These are phyloP conservation scores for Camponotus floridanus DNA, from an alignment of 1,140 invertebrate genomes.

Conservation along the genomic window DNA sequence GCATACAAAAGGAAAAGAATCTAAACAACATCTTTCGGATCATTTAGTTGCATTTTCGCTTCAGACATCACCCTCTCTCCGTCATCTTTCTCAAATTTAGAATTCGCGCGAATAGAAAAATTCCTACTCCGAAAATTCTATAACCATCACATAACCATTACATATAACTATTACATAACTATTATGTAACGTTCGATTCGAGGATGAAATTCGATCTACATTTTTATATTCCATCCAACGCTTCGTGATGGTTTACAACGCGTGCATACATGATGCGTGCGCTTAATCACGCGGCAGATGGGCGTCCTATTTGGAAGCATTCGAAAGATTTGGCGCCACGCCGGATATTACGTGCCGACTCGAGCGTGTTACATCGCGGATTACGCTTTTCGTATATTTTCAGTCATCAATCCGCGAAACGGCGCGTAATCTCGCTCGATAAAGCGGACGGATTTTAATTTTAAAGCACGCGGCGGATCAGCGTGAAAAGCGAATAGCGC, in stretches of 20 bases:
- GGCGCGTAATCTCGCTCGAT: constrained; percentile 23
- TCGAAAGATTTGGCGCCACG: constrained; percentile 27
- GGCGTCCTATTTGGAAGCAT: constrained; percentile 29
- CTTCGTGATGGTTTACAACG: constrained; percentile 21
- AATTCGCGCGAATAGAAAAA: constrained; percentile 31
- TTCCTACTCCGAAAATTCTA: not conserved
- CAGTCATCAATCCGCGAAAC: constrained; percentile 30
- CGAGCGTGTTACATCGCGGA: constrained; percentile 27
- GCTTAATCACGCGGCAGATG: constrained; percentile 30
- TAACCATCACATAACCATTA: constrained; percentile 33
- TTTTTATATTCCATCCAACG: not conserved
- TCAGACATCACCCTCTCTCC: constrained; percentile 15
- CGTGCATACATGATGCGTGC: not conserved
- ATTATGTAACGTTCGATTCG: constrained; percentile 40
- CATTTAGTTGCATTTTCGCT: constrained; percentile 28
- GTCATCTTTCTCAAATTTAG: constrained; percentile 8
- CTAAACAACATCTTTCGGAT: not conserved
- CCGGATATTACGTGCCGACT: constrained; percentile 44
- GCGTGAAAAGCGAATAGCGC: constrained; percentile 2
- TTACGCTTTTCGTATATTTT: constrained; percentile 45
- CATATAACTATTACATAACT: constrained; percentile 20
- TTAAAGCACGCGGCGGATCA: not conserved
- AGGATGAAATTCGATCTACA: not conserved
- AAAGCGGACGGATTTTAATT: constrained; percentile 34
- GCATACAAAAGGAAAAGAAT: not conserved